A percentile compares a stretch with the other conserved stretches of the same genome.
phyloP scores from a whole-genome alignment of 2,888 invertebrate genomes.

The Leptarthrus brevirostris region DNA sequence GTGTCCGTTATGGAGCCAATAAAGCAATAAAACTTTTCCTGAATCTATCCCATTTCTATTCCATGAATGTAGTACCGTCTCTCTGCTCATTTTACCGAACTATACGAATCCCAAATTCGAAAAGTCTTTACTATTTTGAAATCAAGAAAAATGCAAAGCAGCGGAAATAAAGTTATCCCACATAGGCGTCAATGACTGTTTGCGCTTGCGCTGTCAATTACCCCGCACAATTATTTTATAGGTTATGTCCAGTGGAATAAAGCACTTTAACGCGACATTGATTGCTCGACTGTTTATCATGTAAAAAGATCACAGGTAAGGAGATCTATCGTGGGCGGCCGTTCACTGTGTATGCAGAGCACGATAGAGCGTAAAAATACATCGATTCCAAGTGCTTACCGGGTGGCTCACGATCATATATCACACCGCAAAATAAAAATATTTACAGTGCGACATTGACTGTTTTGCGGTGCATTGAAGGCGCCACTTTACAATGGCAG shows the following conservation, averaged over 20 bases:
- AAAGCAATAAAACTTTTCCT: conserved; percentile 21
- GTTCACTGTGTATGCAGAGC: background rate
- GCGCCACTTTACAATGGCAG: conserved; percentile 10
- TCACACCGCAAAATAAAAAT: conserved; percentile 1
- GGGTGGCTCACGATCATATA: conserved; percentile 1
- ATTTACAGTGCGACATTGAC: background rate
- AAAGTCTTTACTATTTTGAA: background rate
- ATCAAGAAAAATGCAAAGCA: background rate
- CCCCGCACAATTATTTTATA: conserved; percentile 6
- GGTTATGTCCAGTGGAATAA: background rate
- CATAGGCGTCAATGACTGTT: background rate
- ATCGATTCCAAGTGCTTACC: background rate
- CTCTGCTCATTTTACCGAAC: background rate
- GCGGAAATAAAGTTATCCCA: conserved; percentile 7
- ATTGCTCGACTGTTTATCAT: conserved; percentile 18
- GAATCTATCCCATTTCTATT: conserved; percentile 10
- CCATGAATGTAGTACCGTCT: background rate
- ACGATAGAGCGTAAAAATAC: background rate
- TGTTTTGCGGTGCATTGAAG: conserved; percentile 7
- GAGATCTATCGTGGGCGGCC: background rate
- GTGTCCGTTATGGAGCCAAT: conserved; percentile 2
- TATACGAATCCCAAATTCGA: background rate
- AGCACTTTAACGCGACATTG: background rate
- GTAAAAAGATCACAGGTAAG: background rate
- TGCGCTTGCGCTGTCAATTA: conserved; percentile 3